phyloP scores from a whole-genome alignment of 2,888 invertebrate species.

The Dichetophora obliterata region DNA sequence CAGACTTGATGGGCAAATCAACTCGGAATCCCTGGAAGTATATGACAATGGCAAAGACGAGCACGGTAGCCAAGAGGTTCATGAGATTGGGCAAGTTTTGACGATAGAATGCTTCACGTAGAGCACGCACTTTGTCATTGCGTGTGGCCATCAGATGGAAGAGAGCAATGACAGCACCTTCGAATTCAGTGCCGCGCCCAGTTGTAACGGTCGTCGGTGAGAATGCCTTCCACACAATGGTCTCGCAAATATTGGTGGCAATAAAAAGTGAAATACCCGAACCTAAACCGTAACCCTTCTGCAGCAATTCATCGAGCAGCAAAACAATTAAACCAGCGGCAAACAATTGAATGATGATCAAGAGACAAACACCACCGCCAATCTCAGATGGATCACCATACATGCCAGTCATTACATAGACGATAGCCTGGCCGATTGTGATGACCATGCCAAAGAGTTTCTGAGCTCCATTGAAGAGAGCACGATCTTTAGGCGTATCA shows the following conservation, averaged over 20 bases:
- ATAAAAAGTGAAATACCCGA: slow-evolving; percentile 99
- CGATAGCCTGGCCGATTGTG: slow-evolving; percentile 99
- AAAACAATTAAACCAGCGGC: slow-evolving; percentile 98
- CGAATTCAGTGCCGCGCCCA: slow-evolving; percentile 97
- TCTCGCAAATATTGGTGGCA: slow-evolving; percentile 99
- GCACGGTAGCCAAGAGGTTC: slow-evolving; percentile 97
- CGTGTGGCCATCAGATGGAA: slow-evolving; percentile 98
- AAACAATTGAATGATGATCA: slow-evolving; percentile 98
- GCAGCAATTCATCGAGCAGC: slow-evolving; percentile 94
- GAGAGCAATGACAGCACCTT: slow-evolving; percentile 98
- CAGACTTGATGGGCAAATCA: slow-evolving; percentile 98
- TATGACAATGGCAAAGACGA: slow-evolving; percentile 99
- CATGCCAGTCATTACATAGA: slow-evolving; percentile 99
- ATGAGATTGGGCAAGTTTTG: slow-evolving; percentile 99
- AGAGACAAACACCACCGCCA: slow-evolving; percentile 97
- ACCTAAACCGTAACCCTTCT: slow-evolving; percentile 98
- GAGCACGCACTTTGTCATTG: slow-evolving; percentile 97
- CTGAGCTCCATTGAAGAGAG: slow-evolving; percentile 98
- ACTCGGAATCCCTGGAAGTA: slow-evolving; percentile 99
- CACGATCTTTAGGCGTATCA: slow-evolving; percentile 98
- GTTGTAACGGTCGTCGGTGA: slow-evolving; percentile 99
- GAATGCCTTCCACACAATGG: slow-evolving; percentile 99
- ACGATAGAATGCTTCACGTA: slow-evolving; percentile 98
- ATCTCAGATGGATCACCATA: slow-evolving; percentile 98
- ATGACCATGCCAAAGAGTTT: slow-evolving; percentile 99